Percentiles rank a stretch among this genome's conserved stretches.
Conservation (phyloP, 2,113 vertebrate species). For the Hippolais icterina region DNA sequence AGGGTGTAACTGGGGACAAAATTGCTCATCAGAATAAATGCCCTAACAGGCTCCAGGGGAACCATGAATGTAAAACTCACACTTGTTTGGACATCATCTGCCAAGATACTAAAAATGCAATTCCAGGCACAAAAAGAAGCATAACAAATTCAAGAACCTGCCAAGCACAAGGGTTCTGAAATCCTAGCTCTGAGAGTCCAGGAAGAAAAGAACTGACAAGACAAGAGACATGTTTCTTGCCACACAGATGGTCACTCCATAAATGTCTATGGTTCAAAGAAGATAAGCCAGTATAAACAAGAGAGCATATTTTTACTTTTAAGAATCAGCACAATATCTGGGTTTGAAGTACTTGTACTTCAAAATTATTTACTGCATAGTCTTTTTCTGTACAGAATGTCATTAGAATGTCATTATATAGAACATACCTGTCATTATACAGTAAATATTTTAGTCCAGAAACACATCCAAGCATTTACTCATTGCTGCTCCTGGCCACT, state of each 20-base stretch:
- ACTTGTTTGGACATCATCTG: conserved; percentile 57
- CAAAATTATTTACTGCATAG: background rate
- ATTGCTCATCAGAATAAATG: conserved; percentile 42
- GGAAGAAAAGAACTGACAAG: background rate
- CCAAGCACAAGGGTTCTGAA: conserved; percentile 23
- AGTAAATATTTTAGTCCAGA: background rate
- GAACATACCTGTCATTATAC: background rate
- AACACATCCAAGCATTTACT: background rate
- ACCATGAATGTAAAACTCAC: conserved; percentile 20
- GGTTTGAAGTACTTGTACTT: background rate
- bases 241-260: background rate
- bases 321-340: background rate
- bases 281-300: background rate
- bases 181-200: background rate
- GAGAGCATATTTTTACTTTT: background rate
- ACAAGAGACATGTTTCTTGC: background rate
- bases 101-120: conserved; percentile 64
- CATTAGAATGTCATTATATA: background rate
- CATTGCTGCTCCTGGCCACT: background rate
- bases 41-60: conserved; percentile 12
- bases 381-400: background rate
- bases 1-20: conserved; percentile 34
- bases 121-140: conserved; percentile 54
- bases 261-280: background rate
- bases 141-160: conserved; percentile 51